phyloP scores from a whole-genome alignment of 2,797 vertebrate species.

The Pangasius djambal region DNA sequence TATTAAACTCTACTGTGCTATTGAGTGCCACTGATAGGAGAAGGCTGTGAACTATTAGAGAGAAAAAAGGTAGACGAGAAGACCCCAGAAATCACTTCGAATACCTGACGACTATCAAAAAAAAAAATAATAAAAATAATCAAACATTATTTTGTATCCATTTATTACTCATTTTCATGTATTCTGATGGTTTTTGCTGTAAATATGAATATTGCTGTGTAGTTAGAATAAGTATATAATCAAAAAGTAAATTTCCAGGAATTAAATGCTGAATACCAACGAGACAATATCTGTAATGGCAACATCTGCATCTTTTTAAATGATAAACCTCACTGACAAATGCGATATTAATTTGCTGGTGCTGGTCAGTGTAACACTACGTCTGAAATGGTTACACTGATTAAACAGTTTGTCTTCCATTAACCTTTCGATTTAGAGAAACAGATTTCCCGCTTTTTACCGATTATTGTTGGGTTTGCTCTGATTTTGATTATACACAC shows the following conservation, averaged over 20 bases:
- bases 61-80: background rate
- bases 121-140: background rate
- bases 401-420: background rate
- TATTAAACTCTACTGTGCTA: slow-evolving; percentile 75
- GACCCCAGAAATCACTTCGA: background rate
- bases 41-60: slow-evolving; percentile 4
- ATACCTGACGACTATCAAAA: background rate
- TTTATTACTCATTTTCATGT: background rate
- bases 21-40: slow-evolving; percentile 75
- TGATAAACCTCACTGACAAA: background rate
- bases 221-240: background rate
- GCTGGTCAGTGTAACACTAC: background rate
- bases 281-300: background rate
- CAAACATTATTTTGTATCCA: background rate
- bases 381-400: background rate
- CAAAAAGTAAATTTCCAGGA: background rate
- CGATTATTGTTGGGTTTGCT: background rate
- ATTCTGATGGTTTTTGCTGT: background rate
- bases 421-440: background rate
- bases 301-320: background rate
- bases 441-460: background rate
- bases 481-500: background rate
- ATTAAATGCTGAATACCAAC: background rate
- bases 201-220: background rate
- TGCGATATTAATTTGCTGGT: background rate